Percentiles rank a stretch among this genome's conserved stretches.
Evolutionary conservation across 2,113 vertebrate genomes (phyloP).

Genomic region (Notiomystis cincta): DNA sequence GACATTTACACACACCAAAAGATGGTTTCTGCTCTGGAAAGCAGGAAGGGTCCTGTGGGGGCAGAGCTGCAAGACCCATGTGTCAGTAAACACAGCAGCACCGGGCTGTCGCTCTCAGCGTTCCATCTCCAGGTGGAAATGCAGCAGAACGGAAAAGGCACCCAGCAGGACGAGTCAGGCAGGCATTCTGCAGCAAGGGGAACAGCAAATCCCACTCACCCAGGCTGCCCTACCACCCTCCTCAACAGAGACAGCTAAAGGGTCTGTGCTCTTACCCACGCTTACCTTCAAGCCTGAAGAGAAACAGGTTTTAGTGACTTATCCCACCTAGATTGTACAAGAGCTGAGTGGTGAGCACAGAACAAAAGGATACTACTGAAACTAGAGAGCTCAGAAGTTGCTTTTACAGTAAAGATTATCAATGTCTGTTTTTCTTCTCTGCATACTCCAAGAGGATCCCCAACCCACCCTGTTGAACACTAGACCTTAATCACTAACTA

Average conservation of each 20-base stretch:
- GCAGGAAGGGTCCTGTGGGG: not conserved
- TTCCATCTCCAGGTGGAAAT: slow-evolving; percentile 3
- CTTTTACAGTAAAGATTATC: not conserved
- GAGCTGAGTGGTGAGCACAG: not conserved
- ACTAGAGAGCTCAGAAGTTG: not conserved
- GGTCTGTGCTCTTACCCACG: not conserved
- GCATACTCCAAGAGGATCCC: not conserved
- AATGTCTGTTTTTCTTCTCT: not conserved
- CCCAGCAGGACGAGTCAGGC: not conserved
- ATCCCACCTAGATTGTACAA: not conserved
- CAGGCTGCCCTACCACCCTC: not conserved
- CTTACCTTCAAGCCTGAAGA: not conserved
- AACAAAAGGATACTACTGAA: not conserved
- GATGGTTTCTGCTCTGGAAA: not conserved
- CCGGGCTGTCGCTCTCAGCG: not conserved
- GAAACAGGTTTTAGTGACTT: not conserved
- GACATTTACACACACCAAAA: not conserved
- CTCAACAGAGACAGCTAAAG: not conserved
- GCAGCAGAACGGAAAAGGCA: not conserved
- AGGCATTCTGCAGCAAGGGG: not conserved
- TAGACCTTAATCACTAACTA: not conserved
- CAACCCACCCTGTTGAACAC: not conserved
- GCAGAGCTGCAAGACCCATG: not conserved
- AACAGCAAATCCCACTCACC: slow-evolving; percentile 2
- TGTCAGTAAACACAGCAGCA: not conserved